Conservation (phyloP, 1,140 invertebrate species). For the Scaptomyza montana region DNA sequence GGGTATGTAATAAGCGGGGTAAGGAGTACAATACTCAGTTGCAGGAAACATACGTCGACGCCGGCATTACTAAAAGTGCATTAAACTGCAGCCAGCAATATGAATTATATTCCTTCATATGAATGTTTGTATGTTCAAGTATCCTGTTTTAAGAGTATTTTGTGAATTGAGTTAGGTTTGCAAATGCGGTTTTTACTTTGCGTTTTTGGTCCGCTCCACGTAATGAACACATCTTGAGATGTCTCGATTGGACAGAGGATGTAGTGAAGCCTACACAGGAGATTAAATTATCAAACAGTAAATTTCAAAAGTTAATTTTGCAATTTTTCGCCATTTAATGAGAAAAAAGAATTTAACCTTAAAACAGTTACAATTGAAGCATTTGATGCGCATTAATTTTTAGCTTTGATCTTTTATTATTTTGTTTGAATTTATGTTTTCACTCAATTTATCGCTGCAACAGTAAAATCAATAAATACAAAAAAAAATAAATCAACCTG, state of each 20-base stretch:
- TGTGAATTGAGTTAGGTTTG: conserved; percentile 19
- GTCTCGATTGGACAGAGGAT: conserved; percentile 11
- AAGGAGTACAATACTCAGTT: conserved; percentile 23
- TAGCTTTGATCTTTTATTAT: too few relatives aligned
- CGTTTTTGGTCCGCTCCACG: neutral
- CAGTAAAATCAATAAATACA: neutral
- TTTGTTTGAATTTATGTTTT: too few relatives aligned
- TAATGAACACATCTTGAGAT: conserved; percentile 34
- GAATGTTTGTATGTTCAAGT: conserved; percentile 4
- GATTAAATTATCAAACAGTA: too few relatives aligned
- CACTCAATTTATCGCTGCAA: neutral
- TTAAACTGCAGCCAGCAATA: conserved; percentile 48
- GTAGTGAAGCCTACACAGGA: neutral
- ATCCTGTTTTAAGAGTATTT: conserved; percentile 29
- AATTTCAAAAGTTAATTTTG: too few relatives aligned
- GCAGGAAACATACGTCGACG: conserved; percentile 53
- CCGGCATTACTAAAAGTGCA: conserved; percentile 59
- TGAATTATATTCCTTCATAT: neutral
- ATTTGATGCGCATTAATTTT: too few relatives aligned
- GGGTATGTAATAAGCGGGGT: neutral
- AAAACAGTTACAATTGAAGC: too few relatives aligned
- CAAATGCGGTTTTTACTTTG: conserved; percentile 12
- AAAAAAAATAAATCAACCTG: too few relatives aligned
- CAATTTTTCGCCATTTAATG: too few relatives aligned
- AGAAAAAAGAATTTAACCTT: too few relatives aligned